Conservation (phyloP, 2,113 vertebrate genomes). For the Gasterosteus nipponicus region DNA sequence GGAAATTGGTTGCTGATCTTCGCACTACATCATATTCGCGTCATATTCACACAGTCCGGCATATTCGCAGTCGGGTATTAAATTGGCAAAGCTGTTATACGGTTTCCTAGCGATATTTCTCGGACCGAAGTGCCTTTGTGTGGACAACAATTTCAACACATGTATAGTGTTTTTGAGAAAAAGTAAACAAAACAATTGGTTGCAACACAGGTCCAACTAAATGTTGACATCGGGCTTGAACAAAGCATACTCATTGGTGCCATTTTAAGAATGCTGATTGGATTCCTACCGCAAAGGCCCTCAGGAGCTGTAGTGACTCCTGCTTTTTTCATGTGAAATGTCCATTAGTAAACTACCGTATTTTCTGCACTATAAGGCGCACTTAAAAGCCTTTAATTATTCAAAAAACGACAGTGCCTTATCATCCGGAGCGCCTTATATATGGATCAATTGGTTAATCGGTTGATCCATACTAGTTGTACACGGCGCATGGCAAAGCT, state of each 20-base stretch:
- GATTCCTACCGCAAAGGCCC: not conserved
- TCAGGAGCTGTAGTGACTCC: not conserved
- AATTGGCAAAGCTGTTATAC: not conserved
- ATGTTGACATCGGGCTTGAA: not conserved
- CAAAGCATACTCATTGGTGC: not conserved
- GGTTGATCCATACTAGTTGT: no score
- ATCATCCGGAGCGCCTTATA: no score
- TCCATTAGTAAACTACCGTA: not conserved
- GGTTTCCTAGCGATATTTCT: no score
- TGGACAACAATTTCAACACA: not conserved
- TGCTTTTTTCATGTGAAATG: not conserved
- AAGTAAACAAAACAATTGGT: not conserved
- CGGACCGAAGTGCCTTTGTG: no score
- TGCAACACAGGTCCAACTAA: not conserved
- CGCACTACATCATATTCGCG: conserved; percentile 9
- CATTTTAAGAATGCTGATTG: not conserved
- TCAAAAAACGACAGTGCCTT: no score
- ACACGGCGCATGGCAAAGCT: no score
- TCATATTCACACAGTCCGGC: not conserved
- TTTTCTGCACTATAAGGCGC: no score
- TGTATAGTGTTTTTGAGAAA: not conserved
- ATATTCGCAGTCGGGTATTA: not conserved
- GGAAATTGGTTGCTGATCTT: conserved; percentile 33
- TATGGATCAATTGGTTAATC: no score
- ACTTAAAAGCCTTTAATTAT: no score